Evolutionary conservation across 2,888 invertebrate genomes (phyloP).

Genomic region (Nemotelus pantherinus): DNA sequence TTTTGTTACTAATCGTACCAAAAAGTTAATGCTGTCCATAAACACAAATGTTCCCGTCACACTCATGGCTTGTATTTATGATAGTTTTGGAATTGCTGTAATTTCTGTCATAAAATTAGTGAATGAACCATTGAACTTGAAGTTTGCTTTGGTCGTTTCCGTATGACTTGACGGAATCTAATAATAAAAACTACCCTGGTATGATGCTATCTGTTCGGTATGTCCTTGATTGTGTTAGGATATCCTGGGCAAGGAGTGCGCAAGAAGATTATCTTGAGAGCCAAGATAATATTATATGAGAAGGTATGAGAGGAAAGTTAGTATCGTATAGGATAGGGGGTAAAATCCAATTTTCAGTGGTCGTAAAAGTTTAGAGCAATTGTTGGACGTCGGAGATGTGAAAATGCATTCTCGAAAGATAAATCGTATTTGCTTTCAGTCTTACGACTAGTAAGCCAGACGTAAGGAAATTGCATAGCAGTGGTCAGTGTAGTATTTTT

Average conservation of each 20-base stretch:
- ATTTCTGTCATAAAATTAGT: conserved; percentile 39
- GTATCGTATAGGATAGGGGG: neutral
- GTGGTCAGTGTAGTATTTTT: too few species aligned
- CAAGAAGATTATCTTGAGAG: conserved; percentile 15
- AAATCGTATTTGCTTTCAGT: neutral
- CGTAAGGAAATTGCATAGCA: too few species aligned
- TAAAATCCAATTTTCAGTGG: conserved; percentile 18
- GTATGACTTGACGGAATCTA: conserved; percentile 8
- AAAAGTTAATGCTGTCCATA: conserved; percentile 44
- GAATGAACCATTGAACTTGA: conserved; percentile 37
- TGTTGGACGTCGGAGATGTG: neutral
- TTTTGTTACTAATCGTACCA: conserved; percentile 46
- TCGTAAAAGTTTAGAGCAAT: conserved; percentile 15
- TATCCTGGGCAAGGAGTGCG: conserved; percentile 1
- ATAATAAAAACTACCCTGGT: conserved; percentile 27
- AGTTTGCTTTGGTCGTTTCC: conserved; percentile 29
- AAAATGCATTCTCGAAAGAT: conserved; percentile 26
- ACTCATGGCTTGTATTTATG: neutral
- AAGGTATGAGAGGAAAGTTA: neutral
- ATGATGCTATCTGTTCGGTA: neutral
- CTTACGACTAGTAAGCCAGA: too few species aligned
- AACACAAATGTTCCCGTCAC: conserved; percentile 11
- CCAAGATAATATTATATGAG: neutral
- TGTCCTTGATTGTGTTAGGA: neutral
- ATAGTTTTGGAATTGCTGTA: conserved; percentile 25